Percentiles rank a stretch among this genome's conserved stretches.
phyloP scores from a whole-genome alignment of 2,113 vertebrate species.

The Eubucco bourcierii region DNA sequence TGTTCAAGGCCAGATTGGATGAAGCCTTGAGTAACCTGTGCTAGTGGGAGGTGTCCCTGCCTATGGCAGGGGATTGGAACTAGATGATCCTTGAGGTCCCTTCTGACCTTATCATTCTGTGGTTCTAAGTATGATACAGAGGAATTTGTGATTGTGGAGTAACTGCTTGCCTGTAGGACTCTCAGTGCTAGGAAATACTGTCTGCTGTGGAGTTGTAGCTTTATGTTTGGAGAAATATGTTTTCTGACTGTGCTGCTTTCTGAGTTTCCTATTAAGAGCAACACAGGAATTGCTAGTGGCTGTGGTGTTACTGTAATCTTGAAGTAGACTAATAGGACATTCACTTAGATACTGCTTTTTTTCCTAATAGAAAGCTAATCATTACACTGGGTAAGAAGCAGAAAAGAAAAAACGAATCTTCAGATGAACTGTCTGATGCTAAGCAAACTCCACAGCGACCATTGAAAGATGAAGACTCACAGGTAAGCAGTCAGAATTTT shows the following conservation, averaged over 20 bases:
- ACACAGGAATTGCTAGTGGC: not conserved
- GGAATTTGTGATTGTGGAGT: not conserved
- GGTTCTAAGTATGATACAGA: not conserved
- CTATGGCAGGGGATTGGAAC: too few relatives aligned
- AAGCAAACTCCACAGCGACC: constrained; percentile 82
- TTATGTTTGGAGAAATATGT: not conserved
- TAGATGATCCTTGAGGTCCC: too few relatives aligned
- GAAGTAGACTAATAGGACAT: not conserved
- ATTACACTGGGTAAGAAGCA: constrained; percentile 97
- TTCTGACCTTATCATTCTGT: too few relatives aligned
- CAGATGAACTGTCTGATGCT: constrained; percentile 90
- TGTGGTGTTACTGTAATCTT: not conserved
- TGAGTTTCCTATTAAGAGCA: not conserved
- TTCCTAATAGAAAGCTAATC: constrained; percentile 88
- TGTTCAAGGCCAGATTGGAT: too few relatives aligned
- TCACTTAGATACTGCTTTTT: not conserved
- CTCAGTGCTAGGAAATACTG: not conserved
- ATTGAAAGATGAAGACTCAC: constrained; percentile 86
- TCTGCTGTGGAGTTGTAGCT: not conserved
- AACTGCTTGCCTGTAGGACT: not conserved
- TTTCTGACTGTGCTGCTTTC: not conserved
- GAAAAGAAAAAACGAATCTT: constrained; percentile 93
- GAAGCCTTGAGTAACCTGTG: too few relatives aligned
- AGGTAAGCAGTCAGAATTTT: constrained; percentile 74
- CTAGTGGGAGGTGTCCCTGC: too few relatives aligned